Base-by-base conservation (phyloP, 1,140 invertebrate genomes). In the Eupristina koningsbergeri region DNA sequence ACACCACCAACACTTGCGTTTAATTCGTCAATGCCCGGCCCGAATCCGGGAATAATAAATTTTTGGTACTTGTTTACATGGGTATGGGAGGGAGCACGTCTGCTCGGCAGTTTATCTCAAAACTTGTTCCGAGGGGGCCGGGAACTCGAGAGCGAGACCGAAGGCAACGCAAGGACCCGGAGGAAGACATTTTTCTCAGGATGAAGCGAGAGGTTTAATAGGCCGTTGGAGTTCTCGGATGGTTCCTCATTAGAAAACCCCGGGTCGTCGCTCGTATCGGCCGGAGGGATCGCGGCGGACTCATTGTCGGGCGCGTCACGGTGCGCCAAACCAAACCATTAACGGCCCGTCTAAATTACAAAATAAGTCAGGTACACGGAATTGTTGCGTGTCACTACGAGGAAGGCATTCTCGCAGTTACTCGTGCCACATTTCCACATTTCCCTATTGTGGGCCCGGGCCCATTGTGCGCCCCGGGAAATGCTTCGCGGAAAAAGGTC, bases 291-390 rank as follows among this genome's bases (percentile, higher is more conserved):
- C 36, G 13, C 13, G 80, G n/a, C 5, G 5, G 80, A n/a, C n/a
- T 71, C 77, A 64, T 36, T 50, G n/a, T 22, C 19, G 22, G 22
- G 53, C 53, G 22, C 22, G 53, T n/a, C 47, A 50, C 67, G 47
- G n/a, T 74, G 50, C 47, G 84, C 73, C 45, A 50, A 81, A 82
- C 73, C 45, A 50, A 81, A 41, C 80, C 22, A 81, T 87, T 88
- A 89, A 89, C 87, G 87, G 88, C 85, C 85, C 83, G n/a, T 85
- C 34, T 84, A 87, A 76, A 87, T 85, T 78, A 83, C 73, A 79
- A 64, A 74, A n/a, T 87, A 53, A 69, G 76, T 75, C 26, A 39
- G 31, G 83, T 86, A 80, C n/a, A n/a, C 61, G 17, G 17, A 13
- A 15, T 31, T 15, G n/a, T 67, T 31, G 29, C 63, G 34, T 87